Evolutionary conservation across 30 jellyfish, hydroid and myxozoan species (phyloP).

Genomic region (Calvadosia cruxmelitensis): DNA sequence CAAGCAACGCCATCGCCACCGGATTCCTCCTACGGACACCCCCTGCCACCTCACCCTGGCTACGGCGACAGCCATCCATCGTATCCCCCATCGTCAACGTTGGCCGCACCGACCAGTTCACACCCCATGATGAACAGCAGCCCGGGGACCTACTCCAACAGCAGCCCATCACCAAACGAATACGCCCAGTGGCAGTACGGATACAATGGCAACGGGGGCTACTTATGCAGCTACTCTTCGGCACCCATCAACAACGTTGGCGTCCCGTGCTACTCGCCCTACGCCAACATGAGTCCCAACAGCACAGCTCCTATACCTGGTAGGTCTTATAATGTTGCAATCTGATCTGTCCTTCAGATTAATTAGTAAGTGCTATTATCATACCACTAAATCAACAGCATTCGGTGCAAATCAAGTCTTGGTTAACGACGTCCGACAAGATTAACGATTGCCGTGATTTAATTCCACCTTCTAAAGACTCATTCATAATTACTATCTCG

Average conservation of each 20-base stretch:
- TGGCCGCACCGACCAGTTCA: background rate
- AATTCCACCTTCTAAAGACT: no score
- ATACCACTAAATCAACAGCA: no score
- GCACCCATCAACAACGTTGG: background rate
- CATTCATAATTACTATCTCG: no score
- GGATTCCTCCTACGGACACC: background rate
- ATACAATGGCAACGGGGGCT: background rate
- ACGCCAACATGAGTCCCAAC: background rate
- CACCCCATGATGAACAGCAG: background rate
- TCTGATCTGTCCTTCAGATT: no score
- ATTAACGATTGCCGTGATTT: no score
- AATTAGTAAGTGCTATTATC: no score
- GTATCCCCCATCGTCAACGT: background rate
- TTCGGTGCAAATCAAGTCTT: no score
- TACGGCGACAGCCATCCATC: background rate
- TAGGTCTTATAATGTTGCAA: no score
- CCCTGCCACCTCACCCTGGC: background rate
- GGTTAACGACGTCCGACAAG: no score
- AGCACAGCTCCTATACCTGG: background rate
- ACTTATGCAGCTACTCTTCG: background rate
- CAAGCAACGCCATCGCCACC: conserved; percentile 1
- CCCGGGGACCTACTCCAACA: background rate
- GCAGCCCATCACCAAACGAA: background rate
- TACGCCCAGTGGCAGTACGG: background rate
- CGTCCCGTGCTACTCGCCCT: background rate